A percentile compares a stretch with the other conserved stretches of the same genome.
These are phyloP conservation scores for Drosophila pallidifrons DNA, from an alignment of 1,140 invertebrate species.

Conservation along the genomic window DNA sequence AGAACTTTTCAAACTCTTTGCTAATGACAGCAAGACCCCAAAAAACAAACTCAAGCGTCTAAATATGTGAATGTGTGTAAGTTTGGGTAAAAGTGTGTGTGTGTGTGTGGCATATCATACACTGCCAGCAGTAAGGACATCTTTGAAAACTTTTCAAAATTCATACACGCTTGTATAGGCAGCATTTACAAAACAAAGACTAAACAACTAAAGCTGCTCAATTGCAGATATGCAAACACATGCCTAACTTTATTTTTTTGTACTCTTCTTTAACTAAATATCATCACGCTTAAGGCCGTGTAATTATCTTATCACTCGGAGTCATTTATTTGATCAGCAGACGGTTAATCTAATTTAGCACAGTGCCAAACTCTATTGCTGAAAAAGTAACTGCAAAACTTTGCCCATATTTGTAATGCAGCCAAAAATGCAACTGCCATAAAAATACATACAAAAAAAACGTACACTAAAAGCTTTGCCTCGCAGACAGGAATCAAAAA, in stretches of 20 bases:
- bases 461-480: slow-evolving; percentile 22
- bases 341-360: slow-evolving; percentile 5
- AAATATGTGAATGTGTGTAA: not conserved
- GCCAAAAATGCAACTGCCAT: not conserved
- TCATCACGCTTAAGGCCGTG: not conserved
- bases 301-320: not conserved
- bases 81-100: not conserved
- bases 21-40: slow-evolving; percentile 13
- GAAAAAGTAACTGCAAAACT: slow-evolving; percentile 13
- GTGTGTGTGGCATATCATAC: not conserved
- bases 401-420: slow-evolving; percentile 7
- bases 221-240: slow-evolving; percentile 11
- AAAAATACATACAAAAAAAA: too few relatives aligned
- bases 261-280: not conserved
- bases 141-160: not conserved
- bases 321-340: slow-evolving; percentile 6
- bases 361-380: slow-evolving; percentile 1
- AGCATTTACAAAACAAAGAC: slow-evolving; percentile 1
- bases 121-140: slow-evolving; percentile 8
- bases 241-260: not conserved
- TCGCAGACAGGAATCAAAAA: slow-evolving; percentile 21
- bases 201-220: slow-evolving; percentile 4
- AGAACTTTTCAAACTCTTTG: slow-evolving; percentile 5
- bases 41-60: not conserved
- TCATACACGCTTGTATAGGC: not conserved